phyloP scores from a whole-genome alignment of 2,113 vertebrate genomes.

The Bostrychus sinensis region DNA sequence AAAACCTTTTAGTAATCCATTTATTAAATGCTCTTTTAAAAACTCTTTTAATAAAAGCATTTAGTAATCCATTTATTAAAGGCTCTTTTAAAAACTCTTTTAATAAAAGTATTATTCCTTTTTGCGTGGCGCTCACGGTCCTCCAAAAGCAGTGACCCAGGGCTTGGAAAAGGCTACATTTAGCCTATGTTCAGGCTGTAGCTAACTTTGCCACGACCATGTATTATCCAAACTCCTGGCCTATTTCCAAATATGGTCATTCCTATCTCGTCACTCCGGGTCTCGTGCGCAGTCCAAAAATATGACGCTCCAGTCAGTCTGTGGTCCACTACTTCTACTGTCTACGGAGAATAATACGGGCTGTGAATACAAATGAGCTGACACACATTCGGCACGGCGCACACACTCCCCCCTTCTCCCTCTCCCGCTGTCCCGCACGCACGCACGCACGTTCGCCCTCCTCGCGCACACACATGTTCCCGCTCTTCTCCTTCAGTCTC shows the following conservation, averaged over 20 bases:
- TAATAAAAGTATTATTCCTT: too few relatives aligned
- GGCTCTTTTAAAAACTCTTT: too few relatives aligned
- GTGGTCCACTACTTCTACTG: neutral
- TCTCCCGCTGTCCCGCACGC: slow-evolving; percentile 38
- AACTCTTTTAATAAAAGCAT: too few relatives aligned
- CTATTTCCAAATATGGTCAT: neutral
- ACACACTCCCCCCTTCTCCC: slow-evolving; percentile 44
- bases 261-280: too few relatives aligned
- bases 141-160: too few relatives aligned
- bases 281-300: neutral
- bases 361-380: slow-evolving; percentile 80
- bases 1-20: too few relatives aligned
- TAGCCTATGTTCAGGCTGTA: too few relatives aligned
- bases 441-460: slow-evolving; percentile 34
- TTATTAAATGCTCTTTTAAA: too few relatives aligned
- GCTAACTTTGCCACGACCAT: too few relatives aligned
- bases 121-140: too few relatives aligned
- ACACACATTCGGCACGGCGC: slow-evolving; percentile 57
- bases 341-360: slow-evolving; percentile 45
- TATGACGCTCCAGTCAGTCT: neutral
- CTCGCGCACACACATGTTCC: slow-evolving; percentile 57
- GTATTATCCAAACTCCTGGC: neutral
- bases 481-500: slow-evolving; percentile 33
- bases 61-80: too few relatives aligned
- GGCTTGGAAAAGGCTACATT: too few relatives aligned